Percentiles rank a stretch among this genome's conserved stretches.
Evolutionary conservation across 1,140 invertebrate species (phyloP).

Genomic region (Telenomus remus): DNA sequence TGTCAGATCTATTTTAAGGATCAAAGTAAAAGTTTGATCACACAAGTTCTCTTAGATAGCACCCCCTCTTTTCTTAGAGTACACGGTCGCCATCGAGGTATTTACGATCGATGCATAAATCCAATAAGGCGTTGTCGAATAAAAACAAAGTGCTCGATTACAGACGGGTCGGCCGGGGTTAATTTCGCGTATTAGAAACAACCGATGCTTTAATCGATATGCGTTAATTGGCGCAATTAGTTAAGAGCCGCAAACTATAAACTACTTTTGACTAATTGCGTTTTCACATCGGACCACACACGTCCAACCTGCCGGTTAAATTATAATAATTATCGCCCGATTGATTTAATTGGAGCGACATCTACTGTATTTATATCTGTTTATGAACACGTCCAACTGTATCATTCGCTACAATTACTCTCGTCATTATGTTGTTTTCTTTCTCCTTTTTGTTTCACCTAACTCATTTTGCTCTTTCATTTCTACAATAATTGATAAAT

Average conservation of each 20-base stretch:
- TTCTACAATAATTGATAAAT: neutral
- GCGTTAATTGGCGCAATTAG: conserved; percentile 61
- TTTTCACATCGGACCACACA: conserved; percentile 65
- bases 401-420: conserved; percentile 3
- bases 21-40: conserved; percentile 23
- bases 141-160: neutral
- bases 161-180: conserved; percentile 4
- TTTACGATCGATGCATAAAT: neutral
- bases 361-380: conserved; percentile 13
- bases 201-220: conserved; percentile 40
- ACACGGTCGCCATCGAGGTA: no score
- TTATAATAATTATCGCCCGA: conserved; percentile 69
- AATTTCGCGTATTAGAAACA: conserved; percentile 32
- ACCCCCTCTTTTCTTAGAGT: no score
- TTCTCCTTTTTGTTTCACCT: conserved; percentile 1
- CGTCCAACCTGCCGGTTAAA: conserved; percentile 45
- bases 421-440: conserved; percentile 5
- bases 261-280: conserved; percentile 65
- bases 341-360: conserved; percentile 64
- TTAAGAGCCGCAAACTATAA: conserved; percentile 60
- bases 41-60: no score
- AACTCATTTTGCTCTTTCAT: neutral
- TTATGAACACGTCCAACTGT: conserved; percentile 2
- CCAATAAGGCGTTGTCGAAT: neutral
- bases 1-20: conserved; percentile 16